A percentile compares a stretch with the other conserved stretches of the same genome.
These are phyloP conservation scores for Acrobeloides nanus DNA, from an alignment of 2,888 invertebrate genomes.

Conservation along the genomic window DNA sequence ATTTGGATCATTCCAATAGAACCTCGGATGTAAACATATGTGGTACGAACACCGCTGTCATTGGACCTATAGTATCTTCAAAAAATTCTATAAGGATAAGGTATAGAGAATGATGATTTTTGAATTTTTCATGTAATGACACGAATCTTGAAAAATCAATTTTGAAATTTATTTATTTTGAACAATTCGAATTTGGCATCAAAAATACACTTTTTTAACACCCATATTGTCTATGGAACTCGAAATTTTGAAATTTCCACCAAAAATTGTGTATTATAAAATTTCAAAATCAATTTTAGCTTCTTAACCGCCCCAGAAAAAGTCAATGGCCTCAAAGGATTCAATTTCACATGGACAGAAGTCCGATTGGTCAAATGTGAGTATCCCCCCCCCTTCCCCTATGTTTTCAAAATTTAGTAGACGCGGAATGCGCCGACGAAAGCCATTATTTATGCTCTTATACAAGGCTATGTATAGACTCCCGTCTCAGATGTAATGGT, in stretches of 20 bases:
- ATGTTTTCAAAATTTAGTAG: conserved; percentile 22
- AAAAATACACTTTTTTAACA: no score
- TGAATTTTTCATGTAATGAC: no score
- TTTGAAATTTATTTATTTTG: no score
- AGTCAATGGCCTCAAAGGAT: conserved; percentile 51
- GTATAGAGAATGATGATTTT: no score
- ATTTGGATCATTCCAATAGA: conserved; percentile 23
- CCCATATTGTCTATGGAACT: no score
- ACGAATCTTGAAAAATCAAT: not conserved
- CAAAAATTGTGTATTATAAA: not conserved
- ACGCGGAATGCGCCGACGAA: conserved; percentile 57
- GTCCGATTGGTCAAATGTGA: conserved; percentile 34
- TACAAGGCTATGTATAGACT: conserved; percentile 68
- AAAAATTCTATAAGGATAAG: conserved; percentile 28
- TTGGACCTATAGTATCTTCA: conserved; percentile 25
- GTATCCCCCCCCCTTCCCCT: conserved; percentile 1
- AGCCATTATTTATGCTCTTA: conserved; percentile 64
- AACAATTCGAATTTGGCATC: no score
- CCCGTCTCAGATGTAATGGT: conserved; percentile 36
- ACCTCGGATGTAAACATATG: conserved; percentile 27
- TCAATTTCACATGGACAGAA: conserved; percentile 53
- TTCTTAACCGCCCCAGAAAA: conserved; percentile 51
- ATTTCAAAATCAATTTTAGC: conserved; percentile 24
- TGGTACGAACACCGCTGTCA: conserved; percentile 21
- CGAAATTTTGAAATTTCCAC: no score